Evolutionary conservation across 2,888 invertebrate species (phyloP).

Genomic region (Physocephala rufipes): DNA sequence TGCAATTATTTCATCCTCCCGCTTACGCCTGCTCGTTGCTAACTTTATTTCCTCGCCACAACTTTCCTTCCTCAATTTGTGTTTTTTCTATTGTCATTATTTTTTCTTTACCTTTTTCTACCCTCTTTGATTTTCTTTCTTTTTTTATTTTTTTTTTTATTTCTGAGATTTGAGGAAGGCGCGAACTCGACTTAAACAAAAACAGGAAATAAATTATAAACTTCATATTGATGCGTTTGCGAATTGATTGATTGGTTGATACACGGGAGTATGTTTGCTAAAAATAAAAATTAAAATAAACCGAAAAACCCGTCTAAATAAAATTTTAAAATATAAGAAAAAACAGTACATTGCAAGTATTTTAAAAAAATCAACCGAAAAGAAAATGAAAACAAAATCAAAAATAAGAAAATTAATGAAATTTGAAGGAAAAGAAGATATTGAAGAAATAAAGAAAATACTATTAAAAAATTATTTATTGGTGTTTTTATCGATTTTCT

Average conservation of each 20-base stretch:
- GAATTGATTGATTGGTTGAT: slow-evolving; percentile 41
- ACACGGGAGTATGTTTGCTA: slow-evolving; percentile 23
- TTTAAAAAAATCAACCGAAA: slow-evolving; percentile 15
- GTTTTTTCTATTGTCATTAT: no score
- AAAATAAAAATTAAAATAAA: slow-evolving; percentile 1
- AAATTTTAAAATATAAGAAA: slow-evolving; percentile 43
- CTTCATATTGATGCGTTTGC: slow-evolving; percentile 45
- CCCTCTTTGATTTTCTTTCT: slow-evolving; percentile 38
- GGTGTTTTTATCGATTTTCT: slow-evolving; percentile 28
- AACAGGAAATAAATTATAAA: no score
- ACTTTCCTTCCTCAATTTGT: no score
- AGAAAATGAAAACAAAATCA: slow-evolving; percentile 3
- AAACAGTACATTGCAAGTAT: slow-evolving; percentile 45
- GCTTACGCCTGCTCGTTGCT: no score
- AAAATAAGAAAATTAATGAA: slow-evolving; percentile 22
- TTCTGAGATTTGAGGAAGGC: no score
- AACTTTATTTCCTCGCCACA: no score
- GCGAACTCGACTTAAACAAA: no score
- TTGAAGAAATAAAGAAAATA: slow-evolving; percentile 49
- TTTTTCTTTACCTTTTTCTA: slow-evolving; percentile 43
- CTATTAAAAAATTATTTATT: slow-evolving; percentile 46
- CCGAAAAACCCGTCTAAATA: slow-evolving; percentile 38
- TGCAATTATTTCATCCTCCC: no score
- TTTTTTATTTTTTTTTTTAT: neutral
- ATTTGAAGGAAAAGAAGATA: slow-evolving; percentile 1